Conservation (phyloP, 2,888 invertebrate genomes). For the Perizoma flavofasciatum region DNA sequence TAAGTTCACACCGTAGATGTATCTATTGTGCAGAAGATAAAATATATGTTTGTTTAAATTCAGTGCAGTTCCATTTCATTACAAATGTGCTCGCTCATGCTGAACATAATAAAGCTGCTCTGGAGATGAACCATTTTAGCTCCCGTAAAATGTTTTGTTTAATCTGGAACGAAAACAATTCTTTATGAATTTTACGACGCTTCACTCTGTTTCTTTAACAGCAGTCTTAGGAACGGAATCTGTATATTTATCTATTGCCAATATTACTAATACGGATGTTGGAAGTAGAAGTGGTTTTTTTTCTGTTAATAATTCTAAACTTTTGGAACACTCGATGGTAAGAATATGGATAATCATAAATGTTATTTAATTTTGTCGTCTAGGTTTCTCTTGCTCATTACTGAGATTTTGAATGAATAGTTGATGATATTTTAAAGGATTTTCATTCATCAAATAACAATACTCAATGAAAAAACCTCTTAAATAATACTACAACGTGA, state of each 20-base stretch:
- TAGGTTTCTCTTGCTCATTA: neutral
- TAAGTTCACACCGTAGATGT: too few relatives aligned
- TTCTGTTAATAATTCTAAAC: neutral
- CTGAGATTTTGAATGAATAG: neutral
- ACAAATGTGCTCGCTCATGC: neutral
- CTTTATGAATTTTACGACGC: conserved; percentile 26
- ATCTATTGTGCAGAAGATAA: too few relatives aligned
- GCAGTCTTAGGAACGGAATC: conserved; percentile 2
- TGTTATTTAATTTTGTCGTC: neutral
- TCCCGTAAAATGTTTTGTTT: conserved; percentile 14
- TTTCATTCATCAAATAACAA: conserved; percentile 10
- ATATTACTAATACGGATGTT: conserved; percentile 10
- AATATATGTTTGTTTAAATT: too few relatives aligned
- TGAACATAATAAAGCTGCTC: conserved; percentile 14
- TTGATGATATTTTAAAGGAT: neutral
- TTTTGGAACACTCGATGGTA: neutral
- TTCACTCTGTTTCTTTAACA: conserved; percentile 17
- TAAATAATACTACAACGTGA: neutral
- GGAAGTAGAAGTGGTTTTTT: conserved; percentile 6
- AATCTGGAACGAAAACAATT: conserved; percentile 14
- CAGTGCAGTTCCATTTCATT: conserved; percentile 5
- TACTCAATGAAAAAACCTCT: too few relatives aligned
- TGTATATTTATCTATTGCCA: conserved; percentile 21
- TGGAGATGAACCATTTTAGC: conserved; percentile 11
- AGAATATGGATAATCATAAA: conserved; percentile 1